These are phyloP conservation scores for Cyrtonyx montezumae DNA, from an alignment of 2,113 vertebrate species.

Conservation along the genomic window DNA sequence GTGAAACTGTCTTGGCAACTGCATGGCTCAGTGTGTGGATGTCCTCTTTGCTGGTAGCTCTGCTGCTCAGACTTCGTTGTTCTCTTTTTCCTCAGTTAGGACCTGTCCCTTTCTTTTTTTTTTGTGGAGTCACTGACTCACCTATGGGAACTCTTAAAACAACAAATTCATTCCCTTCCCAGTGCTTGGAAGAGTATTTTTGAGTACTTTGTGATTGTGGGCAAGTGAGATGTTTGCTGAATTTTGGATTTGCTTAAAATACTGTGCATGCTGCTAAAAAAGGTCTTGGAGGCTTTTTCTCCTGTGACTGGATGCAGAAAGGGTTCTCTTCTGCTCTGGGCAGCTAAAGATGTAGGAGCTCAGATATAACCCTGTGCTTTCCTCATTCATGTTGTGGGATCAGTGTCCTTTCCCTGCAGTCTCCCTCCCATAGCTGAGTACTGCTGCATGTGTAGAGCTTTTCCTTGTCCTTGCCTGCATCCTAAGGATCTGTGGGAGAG, in stretches of 20 bases:
- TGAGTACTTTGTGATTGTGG: neutral
- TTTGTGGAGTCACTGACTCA: constrained; percentile 31
- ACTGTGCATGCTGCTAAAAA: neutral
- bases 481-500: neutral
- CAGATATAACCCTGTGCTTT: neutral
- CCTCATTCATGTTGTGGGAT: rapidly evolving
- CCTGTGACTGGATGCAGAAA: neutral
- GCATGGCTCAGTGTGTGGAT: neutral
- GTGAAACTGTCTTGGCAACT: neutral
- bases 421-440: rapidly evolving
- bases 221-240: neutral
- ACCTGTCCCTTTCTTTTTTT: constrained; percentile 32
- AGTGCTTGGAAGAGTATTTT: neutral
- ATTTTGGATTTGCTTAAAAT: neutral
- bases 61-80: neutral
- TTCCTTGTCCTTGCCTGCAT: neutral
- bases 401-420: neutral
- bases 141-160: constrained; percentile 3
- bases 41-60: neutral
- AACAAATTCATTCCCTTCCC: constrained; percentile 1
- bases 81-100: neutral
- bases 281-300: neutral
- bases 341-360: neutral
- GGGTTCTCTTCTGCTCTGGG: neutral
- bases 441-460: neutral